Conservation (phyloP, 1,140 invertebrate species). For the Papilio xuthus region DNA sequence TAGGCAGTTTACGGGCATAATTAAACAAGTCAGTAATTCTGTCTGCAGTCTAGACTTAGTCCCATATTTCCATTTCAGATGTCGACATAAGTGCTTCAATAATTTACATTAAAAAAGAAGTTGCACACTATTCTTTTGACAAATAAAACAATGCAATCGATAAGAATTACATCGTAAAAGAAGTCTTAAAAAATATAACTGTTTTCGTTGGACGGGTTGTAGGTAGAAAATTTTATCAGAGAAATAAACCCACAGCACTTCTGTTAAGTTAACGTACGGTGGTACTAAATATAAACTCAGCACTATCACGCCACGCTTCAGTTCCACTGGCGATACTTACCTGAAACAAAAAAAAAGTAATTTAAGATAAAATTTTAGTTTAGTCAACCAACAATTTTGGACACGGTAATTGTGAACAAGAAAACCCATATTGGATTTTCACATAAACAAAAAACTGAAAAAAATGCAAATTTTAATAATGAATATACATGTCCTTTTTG, state of each 20-base stretch:
- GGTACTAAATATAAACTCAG: not conserved
- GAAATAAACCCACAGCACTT: not conserved
- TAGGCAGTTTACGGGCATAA: slow-evolving; percentile 17
- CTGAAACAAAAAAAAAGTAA: slow-evolving; percentile 8
- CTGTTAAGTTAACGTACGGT: not conserved
- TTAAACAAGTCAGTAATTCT: not conserved
- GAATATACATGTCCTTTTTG: not conserved
- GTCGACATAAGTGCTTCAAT: not conserved
- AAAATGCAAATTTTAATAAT: too few relatives aligned
- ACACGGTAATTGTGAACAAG: not conserved
- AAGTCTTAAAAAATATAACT: not conserved
- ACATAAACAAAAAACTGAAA: not conserved
- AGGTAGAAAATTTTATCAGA: not conserved
- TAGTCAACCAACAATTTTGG: not conserved
- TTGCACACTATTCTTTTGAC: not conserved
- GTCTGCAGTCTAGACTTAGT: not conserved
- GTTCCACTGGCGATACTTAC: not conserved
- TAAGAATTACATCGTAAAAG: not conserved
- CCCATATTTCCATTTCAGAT: not conserved
- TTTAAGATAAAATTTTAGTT: not conserved
- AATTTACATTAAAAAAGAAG: not conserved
- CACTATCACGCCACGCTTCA: not conserved
- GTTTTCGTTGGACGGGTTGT: not conserved
- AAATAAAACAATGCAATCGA: not conserved
- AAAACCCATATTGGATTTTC: too few relatives aligned